These are phyloP conservation scores for Bombus pascuorum DNA, from an alignment of 1,140 invertebrate species.

Conservation along the genomic window DNA sequence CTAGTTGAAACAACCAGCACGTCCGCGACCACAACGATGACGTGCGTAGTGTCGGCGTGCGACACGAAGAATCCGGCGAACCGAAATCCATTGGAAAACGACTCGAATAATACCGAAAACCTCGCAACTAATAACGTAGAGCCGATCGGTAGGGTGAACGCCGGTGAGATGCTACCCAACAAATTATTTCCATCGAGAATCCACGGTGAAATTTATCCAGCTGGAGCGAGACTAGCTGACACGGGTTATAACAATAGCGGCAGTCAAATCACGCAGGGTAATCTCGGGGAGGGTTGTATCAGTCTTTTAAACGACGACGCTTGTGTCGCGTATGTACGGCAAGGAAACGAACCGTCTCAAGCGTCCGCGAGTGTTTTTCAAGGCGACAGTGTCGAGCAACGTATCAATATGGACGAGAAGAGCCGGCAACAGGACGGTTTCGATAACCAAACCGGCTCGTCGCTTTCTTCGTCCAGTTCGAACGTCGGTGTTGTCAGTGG, in stretches of 20 bases:
- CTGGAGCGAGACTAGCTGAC: constrained; percentile 4
- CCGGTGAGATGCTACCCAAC: constrained; percentile 36
- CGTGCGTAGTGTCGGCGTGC: constrained; percentile 44
- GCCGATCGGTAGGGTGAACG: constrained; percentile 41
- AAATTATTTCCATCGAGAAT: constrained; percentile 58
- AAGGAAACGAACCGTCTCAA: constrained; percentile 46
- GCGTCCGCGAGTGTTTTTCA: constrained; percentile 49
- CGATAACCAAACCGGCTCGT: constrained; percentile 54
- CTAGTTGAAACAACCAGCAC: constrained; percentile 43
- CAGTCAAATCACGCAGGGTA: constrained; percentile 39
- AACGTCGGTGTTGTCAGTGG: constrained; percentile 37
- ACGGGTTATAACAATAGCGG: constrained; percentile 33
- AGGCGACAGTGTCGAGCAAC: constrained; percentile 47
- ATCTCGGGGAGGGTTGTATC: constrained; percentile 45
- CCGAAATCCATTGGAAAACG: constrained; percentile 22
- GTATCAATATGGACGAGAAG: constrained; percentile 58
- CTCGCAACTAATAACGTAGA: constrained; percentile 17
- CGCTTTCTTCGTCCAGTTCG: constrained; percentile 38
- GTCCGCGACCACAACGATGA: constrained; percentile 46
- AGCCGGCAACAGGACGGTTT: constrained; percentile 62
- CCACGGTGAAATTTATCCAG: constrained; percentile 47
- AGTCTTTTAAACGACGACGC: constrained; percentile 54
- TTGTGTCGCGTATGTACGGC: constrained; percentile 52
- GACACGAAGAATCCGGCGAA: constrained; percentile 35
- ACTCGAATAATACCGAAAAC: not conserved